Conservation (phyloP, 2,888 invertebrate genomes). For the Agriopis leucophaearia region DNA sequence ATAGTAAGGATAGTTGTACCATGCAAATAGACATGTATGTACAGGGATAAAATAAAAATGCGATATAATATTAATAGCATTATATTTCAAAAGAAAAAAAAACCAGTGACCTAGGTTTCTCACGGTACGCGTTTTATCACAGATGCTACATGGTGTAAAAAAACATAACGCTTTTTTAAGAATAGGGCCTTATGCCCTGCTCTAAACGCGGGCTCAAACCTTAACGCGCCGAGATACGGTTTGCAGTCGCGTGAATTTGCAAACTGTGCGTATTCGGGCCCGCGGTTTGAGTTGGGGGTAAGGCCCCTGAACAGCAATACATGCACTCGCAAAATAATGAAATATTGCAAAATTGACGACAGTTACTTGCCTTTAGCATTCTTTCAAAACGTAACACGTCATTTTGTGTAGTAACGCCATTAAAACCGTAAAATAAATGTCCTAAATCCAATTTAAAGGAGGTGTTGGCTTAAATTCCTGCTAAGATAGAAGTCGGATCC, state of each 20-base stretch:
- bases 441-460: background rate
- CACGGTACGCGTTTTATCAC: background rate
- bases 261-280: no score
- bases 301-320: no score
- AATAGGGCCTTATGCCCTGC: background rate
- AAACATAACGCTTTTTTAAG: background rate
- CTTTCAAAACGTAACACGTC: background rate
- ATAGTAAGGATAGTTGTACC: no score
- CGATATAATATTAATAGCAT: background rate
- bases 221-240: no score
- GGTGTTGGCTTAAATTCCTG: conserved; percentile 90
- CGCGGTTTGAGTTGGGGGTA: no score
- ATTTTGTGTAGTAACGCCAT: background rate
- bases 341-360: background rate
- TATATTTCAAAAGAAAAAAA: background rate
- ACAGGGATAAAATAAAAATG: background rate
- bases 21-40: no score
- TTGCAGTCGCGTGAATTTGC: no score
- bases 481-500: conserved; percentile 97
- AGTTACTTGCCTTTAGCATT: background rate
- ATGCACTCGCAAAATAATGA: no score
- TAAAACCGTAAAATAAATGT: background rate
- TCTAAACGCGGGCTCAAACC: no score
- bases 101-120: background rate
- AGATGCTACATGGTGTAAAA: background rate